Evolutionary conservation across 2,888 invertebrate genomes (phyloP).

Genomic region (Lasioglossum lativentre): DNA sequence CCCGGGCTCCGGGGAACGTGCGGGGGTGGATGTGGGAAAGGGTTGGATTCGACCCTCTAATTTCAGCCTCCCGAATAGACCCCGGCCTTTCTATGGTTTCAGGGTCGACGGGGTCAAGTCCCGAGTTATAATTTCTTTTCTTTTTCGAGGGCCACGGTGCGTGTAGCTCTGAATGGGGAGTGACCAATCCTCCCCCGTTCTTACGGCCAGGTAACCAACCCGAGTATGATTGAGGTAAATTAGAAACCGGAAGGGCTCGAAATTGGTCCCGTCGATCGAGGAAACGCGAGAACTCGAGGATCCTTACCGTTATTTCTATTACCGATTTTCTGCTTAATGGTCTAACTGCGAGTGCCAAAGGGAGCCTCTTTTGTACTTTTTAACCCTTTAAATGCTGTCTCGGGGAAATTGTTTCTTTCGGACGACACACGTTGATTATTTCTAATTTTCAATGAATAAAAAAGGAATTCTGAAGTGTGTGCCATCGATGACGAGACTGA

Average conservation of each 20-base stretch:
- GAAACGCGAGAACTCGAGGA: slow-evolving; percentile 10
- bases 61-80: slow-evolving; percentile 73
- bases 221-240: slow-evolving; percentile 46
- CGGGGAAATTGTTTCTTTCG: too few species aligned
- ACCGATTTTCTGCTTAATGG: not conserved
- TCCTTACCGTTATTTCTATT: slow-evolving; percentile 9
- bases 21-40: slow-evolving; percentile 75
- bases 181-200: slow-evolving; percentile 30
- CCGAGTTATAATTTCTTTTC: slow-evolving; percentile 56
- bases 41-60: slow-evolving; percentile 76
- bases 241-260: slow-evolving; percentile 45
- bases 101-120: slow-evolving; percentile 59
- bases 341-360: too few species aligned
- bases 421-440: too few species aligned
- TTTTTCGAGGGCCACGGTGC: not conserved
- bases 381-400: too few species aligned
- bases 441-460: too few species aligned
- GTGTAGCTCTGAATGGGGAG: slow-evolving; percentile 30
- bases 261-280: slow-evolving; percentile 4
- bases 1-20: slow-evolving; percentile 40
- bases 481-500: too few species aligned
- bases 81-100: slow-evolving; percentile 46
- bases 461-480: too few species aligned
- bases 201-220: slow-evolving; percentile 33
- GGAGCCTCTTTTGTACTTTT: too few species aligned